Base-by-base conservation (phyloP, 1,140 invertebrate species). In the Laodelphax striatellus region DNA sequence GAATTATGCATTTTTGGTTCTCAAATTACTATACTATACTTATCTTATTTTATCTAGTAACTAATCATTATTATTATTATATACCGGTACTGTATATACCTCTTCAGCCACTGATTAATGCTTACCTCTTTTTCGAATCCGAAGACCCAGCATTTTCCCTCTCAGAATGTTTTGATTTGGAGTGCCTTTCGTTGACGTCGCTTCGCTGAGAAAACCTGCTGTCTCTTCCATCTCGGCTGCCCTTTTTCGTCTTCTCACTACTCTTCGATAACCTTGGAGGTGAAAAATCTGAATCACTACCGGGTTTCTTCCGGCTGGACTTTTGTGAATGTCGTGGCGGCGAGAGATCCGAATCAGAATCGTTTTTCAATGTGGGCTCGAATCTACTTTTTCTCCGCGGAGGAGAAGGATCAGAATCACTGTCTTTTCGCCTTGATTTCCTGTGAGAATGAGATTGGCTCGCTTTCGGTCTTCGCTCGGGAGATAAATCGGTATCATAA, bases 401-500 rank as follows among this genome's bases (percentile, higher is more conserved):
- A 53, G 73, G 71, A 52, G 70, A 74, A 41, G 60, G 57, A 65
- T 73, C 72, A 38, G 68, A 66, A 67, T 65, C 66, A 59, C 52
- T 61, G 16, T 55, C n/a, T 31, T 22, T 31, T 21, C 61, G 65
- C 21, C 34, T 38, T 11, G 34, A 38, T 38, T 38, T 38, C 34
- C 11, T 31, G 9, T 31, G 28, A 9, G 9, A 9, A 31, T 5
- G 28, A 9, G 28, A 31, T 31, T 31, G 4, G 28, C 28, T 62
- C 28, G 56, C 17, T 62, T 62, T 63, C 58, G 52, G 53, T 14
- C 59, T 70, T 56, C 70, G 70, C 16, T 64, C 66, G 19, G 70
- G 70, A 55, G 72, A 72, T 46, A 65, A 44, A 62, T 71, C 71
- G 56, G 67, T 67, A 67, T 73, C 69, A 60, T 59, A 55, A 24